These are phyloP conservation scores for Marcusenius ussheri DNA, from an alignment of 2,113 vertebrate species.

Conservation along the genomic window DNA sequence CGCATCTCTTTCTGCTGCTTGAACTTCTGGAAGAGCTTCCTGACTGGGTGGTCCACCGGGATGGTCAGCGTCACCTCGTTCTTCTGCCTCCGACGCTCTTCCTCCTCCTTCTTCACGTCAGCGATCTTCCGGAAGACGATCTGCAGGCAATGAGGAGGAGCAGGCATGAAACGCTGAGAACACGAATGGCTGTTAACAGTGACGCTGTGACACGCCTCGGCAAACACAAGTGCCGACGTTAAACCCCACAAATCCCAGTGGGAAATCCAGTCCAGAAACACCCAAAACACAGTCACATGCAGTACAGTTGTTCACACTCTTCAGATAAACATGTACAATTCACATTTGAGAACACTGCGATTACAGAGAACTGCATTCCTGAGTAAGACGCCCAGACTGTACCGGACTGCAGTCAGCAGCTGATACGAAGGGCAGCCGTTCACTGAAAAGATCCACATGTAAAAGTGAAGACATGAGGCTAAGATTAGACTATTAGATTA, in stretches of 20 bases:
- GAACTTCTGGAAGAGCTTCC: conserved; percentile 96
- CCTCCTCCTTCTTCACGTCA: conserved; percentile 88
- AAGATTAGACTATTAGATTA: neutral
- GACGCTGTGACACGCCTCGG: neutral
- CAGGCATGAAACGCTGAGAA: neutral
- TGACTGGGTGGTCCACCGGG: conserved; percentile 88
- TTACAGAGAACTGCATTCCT: neutral
- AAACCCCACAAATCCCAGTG: neutral
- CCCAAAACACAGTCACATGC: neutral
- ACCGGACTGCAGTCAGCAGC: neutral
- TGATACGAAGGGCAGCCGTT: neutral
- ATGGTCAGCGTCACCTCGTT: conserved; percentile 87
- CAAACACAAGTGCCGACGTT: neutral
- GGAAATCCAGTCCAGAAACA: neutral
- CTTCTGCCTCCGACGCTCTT: conserved; percentile 77
- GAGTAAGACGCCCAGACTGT: neutral
- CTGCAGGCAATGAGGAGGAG: conserved; percentile 48
- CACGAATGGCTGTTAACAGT: neutral
- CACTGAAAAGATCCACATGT: neutral
- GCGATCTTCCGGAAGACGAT: conserved; percentile 93
- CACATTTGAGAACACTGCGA: neutral
- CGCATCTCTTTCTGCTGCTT: conserved; percentile 89
- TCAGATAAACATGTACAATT: neutral
- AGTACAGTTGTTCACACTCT: neutral
- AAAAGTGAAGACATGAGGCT: neutral